Conservation (phyloP, 2,797 vertebrate genomes). For the Loriculus beryllinus region DNA sequence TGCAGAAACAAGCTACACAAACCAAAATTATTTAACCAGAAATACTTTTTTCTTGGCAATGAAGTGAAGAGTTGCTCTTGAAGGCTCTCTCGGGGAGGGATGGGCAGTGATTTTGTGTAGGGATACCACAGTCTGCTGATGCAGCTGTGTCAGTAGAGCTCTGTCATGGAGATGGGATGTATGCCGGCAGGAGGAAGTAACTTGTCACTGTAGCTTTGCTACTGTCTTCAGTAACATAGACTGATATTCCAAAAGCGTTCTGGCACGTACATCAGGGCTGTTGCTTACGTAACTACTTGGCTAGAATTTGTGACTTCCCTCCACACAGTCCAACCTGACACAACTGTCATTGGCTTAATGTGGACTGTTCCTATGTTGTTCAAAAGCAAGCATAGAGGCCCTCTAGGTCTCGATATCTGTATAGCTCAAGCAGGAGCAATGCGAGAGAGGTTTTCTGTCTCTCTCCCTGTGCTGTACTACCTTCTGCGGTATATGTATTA, state of each 20-base stretch:
- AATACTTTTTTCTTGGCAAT: background rate
- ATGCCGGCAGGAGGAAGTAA: background rate
- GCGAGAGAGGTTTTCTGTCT: background rate
- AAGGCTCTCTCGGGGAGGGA: background rate
- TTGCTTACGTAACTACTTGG: background rate
- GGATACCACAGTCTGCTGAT: background rate
- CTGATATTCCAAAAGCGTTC: background rate
- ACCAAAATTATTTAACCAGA: background rate
- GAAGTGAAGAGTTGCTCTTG: background rate
- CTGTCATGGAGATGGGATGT: background rate
- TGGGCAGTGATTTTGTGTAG: background rate
- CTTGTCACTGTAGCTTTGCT: background rate
- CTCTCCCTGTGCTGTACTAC: background rate
- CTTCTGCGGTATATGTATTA: background rate
- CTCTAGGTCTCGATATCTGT: background rate
- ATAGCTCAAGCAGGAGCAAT: background rate
- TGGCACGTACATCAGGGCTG: background rate
- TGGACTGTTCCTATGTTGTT: background rate
- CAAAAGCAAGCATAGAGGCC: background rate
- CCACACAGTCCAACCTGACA: accelerated
- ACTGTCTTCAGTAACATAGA: background rate
- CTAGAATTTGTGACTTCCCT: background rate
- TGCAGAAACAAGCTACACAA: background rate
- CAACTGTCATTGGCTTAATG: accelerated
- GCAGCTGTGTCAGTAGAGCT: accelerated